Evolutionary conservation across 64 coral and sea anemone species (phyloP).

Genomic region (Pachyseris speciosa): DNA sequence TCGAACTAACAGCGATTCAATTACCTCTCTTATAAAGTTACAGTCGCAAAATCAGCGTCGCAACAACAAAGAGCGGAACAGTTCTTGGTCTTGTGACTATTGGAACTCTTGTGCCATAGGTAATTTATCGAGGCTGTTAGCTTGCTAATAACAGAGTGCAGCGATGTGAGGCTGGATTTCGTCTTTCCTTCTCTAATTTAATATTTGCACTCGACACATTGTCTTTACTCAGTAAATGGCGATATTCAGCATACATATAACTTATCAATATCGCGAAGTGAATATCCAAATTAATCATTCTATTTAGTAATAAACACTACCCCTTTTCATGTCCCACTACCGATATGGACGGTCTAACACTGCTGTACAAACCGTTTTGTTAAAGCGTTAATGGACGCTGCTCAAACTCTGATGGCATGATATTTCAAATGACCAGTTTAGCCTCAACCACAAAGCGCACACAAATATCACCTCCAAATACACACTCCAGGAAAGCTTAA

Average conservation of each 20-base stretch:
- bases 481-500: background rate
- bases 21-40: background rate
- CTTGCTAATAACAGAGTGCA: background rate
- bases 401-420: background rate
- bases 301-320: background rate
- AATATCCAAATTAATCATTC: background rate
- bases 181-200: background rate
- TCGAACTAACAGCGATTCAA: background rate
- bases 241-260: background rate
- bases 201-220: constrained; percentile 2
- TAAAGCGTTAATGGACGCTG: background rate
- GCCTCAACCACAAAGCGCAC: background rate
- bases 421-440: background rate
- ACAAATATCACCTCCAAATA: background rate
- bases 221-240: background rate
- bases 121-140: background rate
- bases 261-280: constrained; percentile 12
- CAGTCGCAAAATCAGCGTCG: background rate
- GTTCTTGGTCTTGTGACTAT: background rate
- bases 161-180: background rate
- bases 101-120: background rate
- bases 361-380: background rate
- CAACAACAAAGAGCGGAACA: background rate
- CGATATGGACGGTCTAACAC: background rate
- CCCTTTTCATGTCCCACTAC: background rate